Evolutionary conservation across 2,888 invertebrate species (phyloP), one percentile per base, ranked within the genome.

Genomic region (Cheilosia impressa): DNA sequence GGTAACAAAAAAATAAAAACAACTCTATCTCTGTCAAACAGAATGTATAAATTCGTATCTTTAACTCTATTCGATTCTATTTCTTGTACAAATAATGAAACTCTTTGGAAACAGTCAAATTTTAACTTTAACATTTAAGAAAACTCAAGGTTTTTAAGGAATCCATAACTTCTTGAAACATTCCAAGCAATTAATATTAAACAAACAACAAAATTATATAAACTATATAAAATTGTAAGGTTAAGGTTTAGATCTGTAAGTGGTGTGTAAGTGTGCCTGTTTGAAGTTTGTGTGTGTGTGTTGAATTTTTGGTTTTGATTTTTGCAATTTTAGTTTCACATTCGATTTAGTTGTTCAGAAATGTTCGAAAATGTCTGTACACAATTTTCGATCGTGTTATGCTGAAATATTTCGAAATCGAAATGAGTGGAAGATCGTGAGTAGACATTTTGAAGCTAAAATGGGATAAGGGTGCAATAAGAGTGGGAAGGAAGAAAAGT

Each of bases 401-500:
- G 34, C 9, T 38, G 22, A 50, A 10, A 19, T 27, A 5, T 52
- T n/a, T 47, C 9, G 45, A 55, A n/a, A 38, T 38, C 10, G 38
- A 10, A 17, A 52, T 50, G 45, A 15, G 31, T 38, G 10, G 22
- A 13, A 24, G 60, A 52, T 52, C 10, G 15, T 52, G 27, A 52
- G 34, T 52, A 43, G 73, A 75, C 65, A 10, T 57, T 62, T 82
- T 77, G 82, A 82, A 72, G 41, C 84, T 87, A 81, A 88, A 88
- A 88, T 89, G 89, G 89, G 89, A 89, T 87, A 88, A 88, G 87
- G 87, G 88, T 89, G 89, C 89, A 89, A 89, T 89, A 89, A 85
- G 17, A 31, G 19, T 47, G 60, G 41, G 22, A 41, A 72, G 41
- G 47, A 60, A 57, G 41, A 62, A 78, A 75, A 68, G 76, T 47